Percentiles rank a stretch among this genome's conserved stretches.
phyloP scores from a whole-genome alignment of 2,888 invertebrate species.

The Phengaris arion region DNA sequence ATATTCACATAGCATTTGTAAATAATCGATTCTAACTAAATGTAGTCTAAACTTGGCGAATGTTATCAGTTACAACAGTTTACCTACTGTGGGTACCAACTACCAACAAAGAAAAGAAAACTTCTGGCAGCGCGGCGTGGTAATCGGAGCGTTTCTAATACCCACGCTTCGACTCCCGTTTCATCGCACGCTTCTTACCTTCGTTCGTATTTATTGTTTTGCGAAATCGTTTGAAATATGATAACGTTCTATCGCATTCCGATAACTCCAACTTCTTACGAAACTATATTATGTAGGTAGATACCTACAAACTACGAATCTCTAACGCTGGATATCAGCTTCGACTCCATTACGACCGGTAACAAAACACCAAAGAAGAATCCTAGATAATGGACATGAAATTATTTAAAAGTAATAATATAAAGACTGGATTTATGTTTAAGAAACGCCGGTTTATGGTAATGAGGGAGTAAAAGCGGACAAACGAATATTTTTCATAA shows the following conservation, averaged over 20 bases:
- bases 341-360: conserved; percentile 57
- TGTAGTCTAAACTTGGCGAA: neutral
- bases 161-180: conserved; percentile 76
- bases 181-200: conserved; percentile 79
- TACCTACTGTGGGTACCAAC: neutral
- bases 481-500: conserved; percentile 76
- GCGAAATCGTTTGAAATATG: conserved; percentile 79
- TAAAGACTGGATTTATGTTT: conserved; percentile 31
- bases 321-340: conserved; percentile 67
- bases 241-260: conserved; percentile 71
- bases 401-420: conserved; percentile 24
- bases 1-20: neutral
- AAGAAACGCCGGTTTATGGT: conserved; percentile 53
- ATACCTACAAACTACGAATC: conserved; percentile 48
- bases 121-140: conserved; percentile 59
- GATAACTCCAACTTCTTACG: conserved; percentile 64
- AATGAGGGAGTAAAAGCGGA: conserved; percentile 58
- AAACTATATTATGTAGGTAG: conserved; percentile 58
- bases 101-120: conserved; percentile 32
- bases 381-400: conserved; percentile 49
- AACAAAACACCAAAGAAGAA: conserved; percentile 51
- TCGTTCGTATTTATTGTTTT: conserved; percentile 77
- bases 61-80: neutral
- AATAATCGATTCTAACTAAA: conserved; percentile 22
- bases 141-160: conserved; percentile 80